phyloP scores from a whole-genome alignment of 2,113 vertebrate species.

The Cromileptes altivelis region DNA sequence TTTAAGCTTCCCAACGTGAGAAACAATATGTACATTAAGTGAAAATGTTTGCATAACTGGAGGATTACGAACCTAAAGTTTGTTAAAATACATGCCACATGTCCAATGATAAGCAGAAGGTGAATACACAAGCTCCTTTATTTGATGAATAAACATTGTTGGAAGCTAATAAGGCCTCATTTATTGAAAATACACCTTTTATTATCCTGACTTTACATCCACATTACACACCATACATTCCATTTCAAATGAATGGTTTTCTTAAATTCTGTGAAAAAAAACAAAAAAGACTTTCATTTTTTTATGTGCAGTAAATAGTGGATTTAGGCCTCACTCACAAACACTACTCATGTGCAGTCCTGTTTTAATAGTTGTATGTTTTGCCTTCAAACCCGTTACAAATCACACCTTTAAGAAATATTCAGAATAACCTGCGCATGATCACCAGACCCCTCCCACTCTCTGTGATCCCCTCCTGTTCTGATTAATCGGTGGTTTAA shows the following conservation, averaged over 20 bases:
- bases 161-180: not conserved
- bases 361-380: not conserved
- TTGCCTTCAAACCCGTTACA: not conserved
- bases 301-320: too few species aligned
- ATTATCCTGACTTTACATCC: not conserved
- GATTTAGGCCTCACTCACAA: not conserved
- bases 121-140: not conserved
- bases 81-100: not conserved
- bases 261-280: too few species aligned
- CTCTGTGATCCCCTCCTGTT: constrained; percentile 2
- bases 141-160: not conserved
- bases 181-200: too few species aligned
- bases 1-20: too few species aligned
- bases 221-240: not conserved
- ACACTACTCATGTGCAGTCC: not conserved
- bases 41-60: not conserved
- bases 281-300: too few species aligned
- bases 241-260: too few species aligned
- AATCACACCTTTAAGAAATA: not conserved
- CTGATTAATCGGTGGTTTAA: constrained; percentile 36
- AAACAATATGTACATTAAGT: too few species aligned
- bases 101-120: not conserved
- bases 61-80: not conserved
- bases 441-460: not conserved
- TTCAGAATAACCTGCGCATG: not conserved